Evolutionary conservation across 2,113 vertebrate species (phyloP).

Genomic region (Myocastor coypus): DNA sequence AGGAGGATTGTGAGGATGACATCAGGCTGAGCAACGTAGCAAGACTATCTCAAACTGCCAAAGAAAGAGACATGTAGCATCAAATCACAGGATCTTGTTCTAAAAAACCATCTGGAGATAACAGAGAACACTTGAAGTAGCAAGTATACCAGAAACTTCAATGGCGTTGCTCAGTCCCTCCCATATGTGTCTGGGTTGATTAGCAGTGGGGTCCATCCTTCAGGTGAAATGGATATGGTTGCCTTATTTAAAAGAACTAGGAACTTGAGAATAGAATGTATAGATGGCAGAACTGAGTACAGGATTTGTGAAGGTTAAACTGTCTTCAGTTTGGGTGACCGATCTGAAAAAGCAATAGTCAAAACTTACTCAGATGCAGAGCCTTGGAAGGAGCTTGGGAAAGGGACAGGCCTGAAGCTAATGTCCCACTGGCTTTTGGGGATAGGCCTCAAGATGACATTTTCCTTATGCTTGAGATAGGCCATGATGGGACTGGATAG

Average conservation of each 20-base stretch:
- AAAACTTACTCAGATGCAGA: neutral
- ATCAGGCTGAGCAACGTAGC: neutral
- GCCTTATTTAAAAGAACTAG: neutral
- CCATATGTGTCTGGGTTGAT: neutral
- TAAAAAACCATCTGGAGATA: constrained; percentile 34
- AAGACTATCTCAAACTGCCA: neutral
- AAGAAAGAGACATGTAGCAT: neutral
- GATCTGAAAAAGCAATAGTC: constrained; percentile 13
- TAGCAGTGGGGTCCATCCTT: neutral
- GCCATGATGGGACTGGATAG: too few species aligned
- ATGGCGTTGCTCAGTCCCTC: neutral
- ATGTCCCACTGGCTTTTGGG: neutral
- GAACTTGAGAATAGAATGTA: neutral
- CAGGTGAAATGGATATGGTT: neutral
- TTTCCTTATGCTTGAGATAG: neutral
- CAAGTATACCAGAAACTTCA: neutral
- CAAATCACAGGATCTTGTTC: constrained; percentile 3
- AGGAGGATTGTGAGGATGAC: neutral
- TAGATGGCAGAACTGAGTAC: neutral
- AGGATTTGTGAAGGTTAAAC: neutral
- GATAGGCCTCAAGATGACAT: neutral
- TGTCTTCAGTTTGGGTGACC: neutral
- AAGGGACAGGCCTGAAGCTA: neutral
- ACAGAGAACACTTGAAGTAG: neutral
- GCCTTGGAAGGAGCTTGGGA: neutral